Evolutionary conservation across 1,140 invertebrate species (phyloP).

Genomic region (Drosophila willistoni): DNA sequence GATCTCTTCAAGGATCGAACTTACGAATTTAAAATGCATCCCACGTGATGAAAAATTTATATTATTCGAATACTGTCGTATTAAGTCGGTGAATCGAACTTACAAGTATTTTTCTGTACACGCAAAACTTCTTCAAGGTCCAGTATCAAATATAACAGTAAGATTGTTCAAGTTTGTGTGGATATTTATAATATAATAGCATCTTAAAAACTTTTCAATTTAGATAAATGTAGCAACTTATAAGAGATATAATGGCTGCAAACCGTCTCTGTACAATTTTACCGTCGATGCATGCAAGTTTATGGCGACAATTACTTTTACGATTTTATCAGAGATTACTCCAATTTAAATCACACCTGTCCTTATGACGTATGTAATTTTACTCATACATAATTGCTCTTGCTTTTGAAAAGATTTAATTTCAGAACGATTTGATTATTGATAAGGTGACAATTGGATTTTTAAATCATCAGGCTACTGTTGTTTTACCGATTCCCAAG

Average conservation of each 20-base stretch:
- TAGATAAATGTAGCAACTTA: not conserved
- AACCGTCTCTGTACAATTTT: not conserved
- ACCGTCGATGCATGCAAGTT: slow-evolving; percentile 4
- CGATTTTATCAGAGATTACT: too few species aligned
- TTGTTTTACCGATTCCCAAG: too few species aligned
- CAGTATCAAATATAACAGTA: not conserved
- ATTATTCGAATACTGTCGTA: not conserved
- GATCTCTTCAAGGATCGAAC: not conserved
- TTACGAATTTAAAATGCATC: not conserved
- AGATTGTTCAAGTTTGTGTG: not conserved
- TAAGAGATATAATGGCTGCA: not conserved
- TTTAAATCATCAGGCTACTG: too few species aligned
- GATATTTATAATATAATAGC: too few species aligned
- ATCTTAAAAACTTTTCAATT: not conserved
- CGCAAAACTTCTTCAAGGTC: not conserved
- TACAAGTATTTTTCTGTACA: not conserved
- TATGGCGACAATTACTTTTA: too few species aligned
- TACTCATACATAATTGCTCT: too few species aligned
- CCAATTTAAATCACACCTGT: too few species aligned
- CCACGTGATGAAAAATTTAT: not conserved
- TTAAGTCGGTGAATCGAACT: not conserved
- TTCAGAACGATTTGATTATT: too few species aligned
- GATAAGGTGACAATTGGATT: too few species aligned
- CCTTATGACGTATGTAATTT: too few species aligned
- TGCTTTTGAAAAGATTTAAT: too few species aligned